Base-by-base conservation (phyloP, 2,888 invertebrate genomes). In the Cynaeus angustus region DNA sequence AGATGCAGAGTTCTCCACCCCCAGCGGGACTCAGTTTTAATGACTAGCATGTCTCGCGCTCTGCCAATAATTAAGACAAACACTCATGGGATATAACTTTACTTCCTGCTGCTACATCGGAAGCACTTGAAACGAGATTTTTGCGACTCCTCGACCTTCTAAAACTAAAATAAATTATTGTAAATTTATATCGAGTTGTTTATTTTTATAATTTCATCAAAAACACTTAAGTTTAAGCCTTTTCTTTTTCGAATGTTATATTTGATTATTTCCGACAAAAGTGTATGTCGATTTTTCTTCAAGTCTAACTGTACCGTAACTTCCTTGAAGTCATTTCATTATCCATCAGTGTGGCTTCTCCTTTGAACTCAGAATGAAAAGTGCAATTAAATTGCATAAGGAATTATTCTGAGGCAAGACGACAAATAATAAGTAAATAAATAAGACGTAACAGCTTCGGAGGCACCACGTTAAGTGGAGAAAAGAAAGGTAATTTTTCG, bases 1-100 rank as follows among this genome's bases (percentile, higher is more conserved):
- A 84, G 83, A 84, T 83, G 83, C 83, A 83, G 80, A 82, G 79
- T 81, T 80, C 72, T 52, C 66, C 55, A 58, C 70, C 80, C 81
- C 84, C 83, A 75, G 71, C 74, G 84, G 84, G 84, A 84, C 80
- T 80, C 78, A 77, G 81, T 83, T 83, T 83, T 85, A 85, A 85
- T 84, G 84, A 84, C 82, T 83, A 82, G 82, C 83, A 83, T 84
- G 84, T 85, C 84, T 83, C 82, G 79, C 78, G 80, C 81, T 79
- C 77, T 78, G 81, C 81, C 83, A 83, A 84, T 85, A 85, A 85
- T 85, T 85, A 85, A 85, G 85, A 85, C 83, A 85, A 84, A 85
- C 83, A 85, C 84, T 82, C 84, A 78, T 83, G 85, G 84, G 84
- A 83, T 80, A 74, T 72, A 73, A 72, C 72, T 74, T 74, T 73